phyloP scores from a whole-genome alignment of 30 jellyfish, hydroid and myxozoan species.

The Pseudorhiza aurosa region DNA sequence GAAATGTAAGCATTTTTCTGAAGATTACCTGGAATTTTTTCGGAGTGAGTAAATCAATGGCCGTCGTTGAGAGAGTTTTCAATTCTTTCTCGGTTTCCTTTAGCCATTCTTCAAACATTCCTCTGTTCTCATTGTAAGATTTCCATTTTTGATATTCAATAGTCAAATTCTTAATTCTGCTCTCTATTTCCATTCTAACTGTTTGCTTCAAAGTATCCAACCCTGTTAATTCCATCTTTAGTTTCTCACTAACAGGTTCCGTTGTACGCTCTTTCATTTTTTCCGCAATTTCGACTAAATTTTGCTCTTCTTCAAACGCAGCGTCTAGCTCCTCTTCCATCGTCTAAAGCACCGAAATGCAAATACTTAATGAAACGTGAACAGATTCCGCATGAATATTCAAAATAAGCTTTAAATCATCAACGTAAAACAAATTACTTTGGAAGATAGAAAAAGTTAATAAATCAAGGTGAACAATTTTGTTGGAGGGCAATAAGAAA shows the following conservation, averaged over 20 bases:
- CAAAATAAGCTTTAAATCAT: no score
- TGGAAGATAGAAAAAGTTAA: no score
- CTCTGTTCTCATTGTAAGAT: slow-evolving; percentile 32
- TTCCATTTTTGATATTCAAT: slow-evolving; percentile 67
- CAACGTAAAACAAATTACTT: no score
- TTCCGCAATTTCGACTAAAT: slow-evolving; percentile 26
- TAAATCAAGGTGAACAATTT: no score
- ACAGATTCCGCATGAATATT: no score
- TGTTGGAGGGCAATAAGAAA: no score
- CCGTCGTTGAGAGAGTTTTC: slow-evolving; percentile 7
- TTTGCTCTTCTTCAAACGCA: slow-evolving; percentile 29
- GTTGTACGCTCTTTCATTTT: slow-evolving; percentile 34
- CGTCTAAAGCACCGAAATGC: background rate
- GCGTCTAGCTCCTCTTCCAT: slow-evolving; percentile 43
- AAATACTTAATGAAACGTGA: no score
- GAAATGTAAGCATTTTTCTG: no score
- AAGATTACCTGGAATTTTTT: slow-evolving; percentile 66
- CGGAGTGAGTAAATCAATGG: slow-evolving; percentile 75
- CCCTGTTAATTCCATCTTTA: slow-evolving; percentile 23
- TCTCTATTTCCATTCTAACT: slow-evolving; percentile 46
- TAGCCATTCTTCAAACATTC: slow-evolving; percentile 67
- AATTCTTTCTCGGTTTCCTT: slow-evolving; percentile 18
- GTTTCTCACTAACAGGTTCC: slow-evolving; percentile 41
- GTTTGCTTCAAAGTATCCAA: slow-evolving; percentile 39
- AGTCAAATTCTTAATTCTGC: slow-evolving; percentile 39